Base-by-base conservation (phyloP, 2,113 vertebrate species). In the Planiliza haematocheilus region DNA sequence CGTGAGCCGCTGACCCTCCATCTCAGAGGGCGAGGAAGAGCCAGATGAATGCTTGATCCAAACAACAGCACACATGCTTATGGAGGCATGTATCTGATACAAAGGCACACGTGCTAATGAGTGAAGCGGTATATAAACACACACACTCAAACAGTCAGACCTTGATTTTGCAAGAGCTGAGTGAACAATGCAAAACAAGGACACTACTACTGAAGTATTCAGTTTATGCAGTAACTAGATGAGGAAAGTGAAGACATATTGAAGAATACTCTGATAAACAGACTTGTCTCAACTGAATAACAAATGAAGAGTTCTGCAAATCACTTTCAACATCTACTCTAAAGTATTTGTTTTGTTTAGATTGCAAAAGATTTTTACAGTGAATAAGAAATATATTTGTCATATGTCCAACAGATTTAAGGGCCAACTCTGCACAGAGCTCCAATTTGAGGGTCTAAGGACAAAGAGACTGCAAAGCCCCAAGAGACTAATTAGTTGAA, bases 11-110 rank as follows among this genome's bases (percentile, higher is more conserved):
- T 11, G 57, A 76, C 73, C 48, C 21, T 63, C 41, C 4, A 8
- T 64, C 70, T 76, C 73, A 52, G 34, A 69, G 64, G 62, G 70
- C 20, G 46, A 39, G 60, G 79, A 50, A 72, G 66, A 50, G 46
- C 66, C 36, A 63, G 43, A 74, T 30, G 5, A 46, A 48, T 17
- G n/a, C 62, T 45, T 16, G 43, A 24, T 78, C 61, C 57, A 79
- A 68, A 75, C 65, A 78, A 10, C 6, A 6, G 41, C 62, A 50
- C 17, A 16, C n/a, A 17, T 50, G 43, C 41, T 62, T 7, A 21
- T 12, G 18, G 24, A 66, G n/a, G n/a, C n/a, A n/a, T n/a, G n/a
- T n/a, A 30, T 30, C 24, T 30, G 5, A 3, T 5, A 30, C 24
- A 30, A 3, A 30, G 2, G 24, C 24, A 30, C 24, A 30, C 24